Percentiles rank a stretch among this genome's conserved stretches.
These are phyloP conservation scores for Athalia cordata DNA, from an alignment of 2,888 invertebrate genomes.

Conservation along the genomic window DNA sequence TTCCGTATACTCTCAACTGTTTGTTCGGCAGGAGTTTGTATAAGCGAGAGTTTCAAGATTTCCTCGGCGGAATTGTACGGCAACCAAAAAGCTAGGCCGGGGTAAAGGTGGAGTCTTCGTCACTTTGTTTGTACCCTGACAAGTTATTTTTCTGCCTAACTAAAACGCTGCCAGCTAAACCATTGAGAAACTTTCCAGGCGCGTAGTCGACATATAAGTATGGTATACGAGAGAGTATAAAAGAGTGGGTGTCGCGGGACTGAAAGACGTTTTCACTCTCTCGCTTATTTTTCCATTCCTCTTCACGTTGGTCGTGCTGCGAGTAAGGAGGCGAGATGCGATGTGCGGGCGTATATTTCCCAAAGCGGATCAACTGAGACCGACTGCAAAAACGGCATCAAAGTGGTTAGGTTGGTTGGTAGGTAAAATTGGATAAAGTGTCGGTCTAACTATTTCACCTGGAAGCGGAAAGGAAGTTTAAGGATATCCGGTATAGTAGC, in stretches of 20 bases:
- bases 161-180: background rate
- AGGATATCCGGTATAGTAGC: no score
- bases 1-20: background rate
- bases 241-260: background rate
- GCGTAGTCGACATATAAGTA: background rate
- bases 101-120: background rate
- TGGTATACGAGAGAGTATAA: background rate
- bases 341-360: no score
- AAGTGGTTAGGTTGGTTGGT: no score
- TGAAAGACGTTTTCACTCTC: background rate
- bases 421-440: no score
- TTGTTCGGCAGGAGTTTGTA: background rate
- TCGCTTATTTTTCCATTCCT: background rate
- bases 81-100: background rate
- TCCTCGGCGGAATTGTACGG: conserved; percentile 3
- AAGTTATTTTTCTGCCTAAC: conserved; percentile 25
- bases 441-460: no score
- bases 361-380: no score
- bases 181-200: background rate
- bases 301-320: background rate
- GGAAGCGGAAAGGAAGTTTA: no score
- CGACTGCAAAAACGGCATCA: no score
- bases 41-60: conserved; percentile 21
- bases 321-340: background rate
- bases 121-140: conserved; percentile 24